These are phyloP conservation scores for Ictalurus furcatus DNA, from an alignment of 2,113 vertebrate species.

Conservation along the genomic window DNA sequence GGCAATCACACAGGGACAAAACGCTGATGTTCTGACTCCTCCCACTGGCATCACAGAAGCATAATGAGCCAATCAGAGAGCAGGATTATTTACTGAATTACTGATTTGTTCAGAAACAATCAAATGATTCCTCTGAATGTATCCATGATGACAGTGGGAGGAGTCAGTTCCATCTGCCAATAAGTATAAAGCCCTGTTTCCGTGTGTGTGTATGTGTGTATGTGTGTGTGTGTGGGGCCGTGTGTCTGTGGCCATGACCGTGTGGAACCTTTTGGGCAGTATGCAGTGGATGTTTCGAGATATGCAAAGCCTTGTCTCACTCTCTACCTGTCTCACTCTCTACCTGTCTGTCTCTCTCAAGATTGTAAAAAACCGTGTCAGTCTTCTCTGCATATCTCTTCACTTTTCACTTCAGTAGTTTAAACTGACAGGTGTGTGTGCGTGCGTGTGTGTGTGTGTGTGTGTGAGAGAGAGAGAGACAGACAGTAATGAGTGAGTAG, in stretches of 20 bases:
- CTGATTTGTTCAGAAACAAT: background rate
- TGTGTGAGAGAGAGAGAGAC: too few relatives aligned
- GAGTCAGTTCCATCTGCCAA: background rate
- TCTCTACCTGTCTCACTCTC: background rate
- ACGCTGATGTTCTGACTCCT: background rate
- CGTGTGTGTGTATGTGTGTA: background rate
- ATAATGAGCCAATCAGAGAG: background rate
- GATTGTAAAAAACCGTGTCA: background rate
- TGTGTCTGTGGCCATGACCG: background rate
- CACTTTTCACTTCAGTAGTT: background rate
- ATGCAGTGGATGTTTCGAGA: background rate
- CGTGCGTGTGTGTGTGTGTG: background rate
- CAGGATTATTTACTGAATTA: slow-evolving; percentile 2
- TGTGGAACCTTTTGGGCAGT: background rate
- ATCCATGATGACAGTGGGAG: background rate
- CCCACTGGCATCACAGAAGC: background rate
- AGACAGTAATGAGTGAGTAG: too few relatives aligned
- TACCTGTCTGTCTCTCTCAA: background rate
- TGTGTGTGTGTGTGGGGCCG: background rate
- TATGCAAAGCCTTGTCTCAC: background rate
- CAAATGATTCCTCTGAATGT: background rate
- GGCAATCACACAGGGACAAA: slow-evolving; percentile 9
- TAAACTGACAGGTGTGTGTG: background rate
- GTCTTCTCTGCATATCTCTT: background rate
- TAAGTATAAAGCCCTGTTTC: background rate